phyloP scores from a whole-genome alignment of 1,140 invertebrate species.

The Conus ventricosus region DNA sequence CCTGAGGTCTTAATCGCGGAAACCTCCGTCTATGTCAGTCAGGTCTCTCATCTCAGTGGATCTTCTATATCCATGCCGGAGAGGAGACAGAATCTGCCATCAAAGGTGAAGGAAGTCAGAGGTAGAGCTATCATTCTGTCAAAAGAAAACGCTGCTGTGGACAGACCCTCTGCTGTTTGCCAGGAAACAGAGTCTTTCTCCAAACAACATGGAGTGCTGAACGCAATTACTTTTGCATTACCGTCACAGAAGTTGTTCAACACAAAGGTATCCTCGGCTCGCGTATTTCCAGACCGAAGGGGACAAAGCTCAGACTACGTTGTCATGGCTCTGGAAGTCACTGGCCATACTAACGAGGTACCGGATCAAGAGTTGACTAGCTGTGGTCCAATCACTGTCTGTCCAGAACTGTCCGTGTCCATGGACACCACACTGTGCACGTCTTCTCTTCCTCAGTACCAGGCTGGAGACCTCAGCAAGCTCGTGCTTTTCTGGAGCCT shows the following conservation, averaged over 20 bases:
- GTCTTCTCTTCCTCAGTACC: constrained; percentile 1
- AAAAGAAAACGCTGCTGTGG: not conserved
- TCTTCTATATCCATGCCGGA: not conserved
- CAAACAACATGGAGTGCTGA: not conserved
- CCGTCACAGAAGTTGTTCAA: not conserved
- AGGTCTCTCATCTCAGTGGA: not conserved
- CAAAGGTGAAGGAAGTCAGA: not conserved
- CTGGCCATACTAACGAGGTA: not conserved
- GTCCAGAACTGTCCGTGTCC: not conserved
- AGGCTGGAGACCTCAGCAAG: constrained; percentile 36
- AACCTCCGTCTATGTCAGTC: not conserved
- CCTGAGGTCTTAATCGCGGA: not conserved
- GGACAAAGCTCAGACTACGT: not conserved
- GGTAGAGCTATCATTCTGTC: not conserved
- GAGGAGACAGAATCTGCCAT: not conserved
- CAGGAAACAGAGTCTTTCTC: not conserved
- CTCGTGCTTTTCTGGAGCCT: constrained; percentile 33
- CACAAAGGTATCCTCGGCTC: not conserved
- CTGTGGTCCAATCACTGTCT: not conserved
- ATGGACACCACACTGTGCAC: not conserved
- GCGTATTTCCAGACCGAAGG: not conserved
- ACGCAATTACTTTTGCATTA: not conserved
- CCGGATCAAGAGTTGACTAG: not conserved
- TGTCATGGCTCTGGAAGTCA: constrained; percentile 1
- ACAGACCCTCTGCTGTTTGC: not conserved